Evolutionary conservation across 1,140 invertebrate species (phyloP), one percentile per base, ranked within the genome.

Genomic region (Cydia amplana): DNA sequence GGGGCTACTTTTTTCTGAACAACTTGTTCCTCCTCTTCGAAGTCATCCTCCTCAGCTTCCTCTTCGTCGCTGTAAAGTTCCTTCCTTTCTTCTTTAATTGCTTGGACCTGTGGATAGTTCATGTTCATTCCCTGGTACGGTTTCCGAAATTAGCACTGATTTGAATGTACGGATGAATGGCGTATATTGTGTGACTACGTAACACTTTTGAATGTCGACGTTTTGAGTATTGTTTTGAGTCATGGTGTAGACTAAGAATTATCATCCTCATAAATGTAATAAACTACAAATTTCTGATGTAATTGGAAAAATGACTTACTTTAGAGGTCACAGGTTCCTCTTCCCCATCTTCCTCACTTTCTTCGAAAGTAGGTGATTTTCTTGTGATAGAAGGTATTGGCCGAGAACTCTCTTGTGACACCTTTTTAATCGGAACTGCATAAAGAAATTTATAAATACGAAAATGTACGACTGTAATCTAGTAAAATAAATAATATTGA

Each of bases 11-110:
- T 67, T 14, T 73, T 75, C 18, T 77, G 75, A 64, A 74, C 67
- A 7, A 60, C 67, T 46, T 75, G 67, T 49, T 91, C 90, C 23
- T 89, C 85, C 78, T 89, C 87, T 67, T 87, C 87, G 75, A 88
- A 87, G 12, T 78, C 80, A 72, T 80, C 82, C 6, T 83, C 82
- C 18, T 80, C 82, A 0, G 72, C 74, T 6, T 91, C 90, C 63
- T 92, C 87, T 74, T 85, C 89, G 79, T 88, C 91, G 72, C 87
- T 88, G 75, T 81, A 85, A 55, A 87, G 76, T 74, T 89, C 87
- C 81, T 92, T 91, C 73, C 83, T 85, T 75, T 82, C 73, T 25
- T 80, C 70, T 49, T 72, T 72, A 23, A n/a, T 55, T 23, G 65
- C 16, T 70, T 77, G 65, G 1, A n/a, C 28, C 64, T 70, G 72